Base-by-base conservation (phyloP, 1,140 invertebrate species). In the Caenorhabditis inopinata region DNA sequence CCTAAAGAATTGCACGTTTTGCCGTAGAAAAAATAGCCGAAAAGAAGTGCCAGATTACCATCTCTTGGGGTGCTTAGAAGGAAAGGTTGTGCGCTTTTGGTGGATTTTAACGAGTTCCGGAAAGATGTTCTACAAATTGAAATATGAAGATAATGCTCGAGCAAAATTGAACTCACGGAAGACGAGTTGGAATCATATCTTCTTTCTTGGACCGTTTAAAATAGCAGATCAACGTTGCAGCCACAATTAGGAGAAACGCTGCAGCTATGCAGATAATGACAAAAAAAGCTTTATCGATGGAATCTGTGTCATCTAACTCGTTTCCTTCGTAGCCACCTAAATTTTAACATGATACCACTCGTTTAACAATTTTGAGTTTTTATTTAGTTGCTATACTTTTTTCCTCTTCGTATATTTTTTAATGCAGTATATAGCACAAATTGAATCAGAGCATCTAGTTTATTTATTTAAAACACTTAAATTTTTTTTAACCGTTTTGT, bases 181-280 rank as follows among this genome's bases (percentile, higher is more conserved):
- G 32, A 35, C 75, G 75, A 49, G 46, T 32, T 16, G 42, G 48
- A n/a, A 46, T 75, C 38, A 29, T 74, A 18, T 51, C 49, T 23
- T 79, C 79, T 42, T 80, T 80, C 23, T 74, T 80, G 2, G 68
- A 74, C 23, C 74, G 11, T 6, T 73, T 73, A 73, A 80, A 80
- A 48, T 68, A 80, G 6, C 46, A 74, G 35, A 80, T 53, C 29
- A 80, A 35, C 1, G 73, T 47, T 11, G 73, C 42, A 12, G 48
- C 68, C 12, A 80, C 45, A 47, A 78, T 78, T 7, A 78, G 21
- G 12, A 78, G 38, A 32, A 78, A 78, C 11, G 53, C 51, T 7
- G 49, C 76, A 32, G 76, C 76, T 14, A 47, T 51, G 7, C 75
- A 51, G 23, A 78, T 78, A 21, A 78, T 78, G 12, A 78, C 53